Conservation (phyloP, 2,113 vertebrate species). For the Festucalex cinctus region DNA sequence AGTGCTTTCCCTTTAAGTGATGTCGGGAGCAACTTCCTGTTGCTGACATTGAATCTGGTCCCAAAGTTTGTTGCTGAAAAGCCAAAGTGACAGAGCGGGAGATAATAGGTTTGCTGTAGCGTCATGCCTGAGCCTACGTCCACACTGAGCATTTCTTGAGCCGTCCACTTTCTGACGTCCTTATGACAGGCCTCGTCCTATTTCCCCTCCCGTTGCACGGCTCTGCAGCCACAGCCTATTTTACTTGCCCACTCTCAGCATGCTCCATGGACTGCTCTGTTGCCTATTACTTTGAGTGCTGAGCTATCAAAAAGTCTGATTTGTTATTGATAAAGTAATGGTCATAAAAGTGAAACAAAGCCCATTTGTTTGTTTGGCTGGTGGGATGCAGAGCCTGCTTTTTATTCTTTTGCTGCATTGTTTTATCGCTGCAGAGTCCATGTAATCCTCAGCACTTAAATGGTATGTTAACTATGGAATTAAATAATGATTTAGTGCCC, state of each 20-base stretch:
- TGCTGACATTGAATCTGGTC: constrained; percentile 75
- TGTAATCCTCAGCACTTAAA: constrained; percentile 57
- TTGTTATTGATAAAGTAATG: constrained; percentile 73
- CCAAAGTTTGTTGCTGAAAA: constrained; percentile 71
- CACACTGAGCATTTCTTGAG: constrained; percentile 75
- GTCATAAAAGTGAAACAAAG: constrained; percentile 64
- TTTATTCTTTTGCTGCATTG: constrained; percentile 39
- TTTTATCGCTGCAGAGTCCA: constrained; percentile 53
- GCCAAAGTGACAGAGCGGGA: constrained; percentile 76
- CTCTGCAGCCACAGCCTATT: constrained; percentile 59
- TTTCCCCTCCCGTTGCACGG: constrained; percentile 57
- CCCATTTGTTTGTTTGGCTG: constrained; percentile 47
- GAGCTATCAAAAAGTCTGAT: constrained; percentile 68
- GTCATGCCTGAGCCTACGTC: constrained; percentile 75
- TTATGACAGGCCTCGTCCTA: constrained; percentile 68
- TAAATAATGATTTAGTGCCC: constrained; percentile 47
- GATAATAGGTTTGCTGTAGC: constrained; percentile 79
- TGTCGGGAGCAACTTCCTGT: neutral
- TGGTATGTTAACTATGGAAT: constrained; percentile 54
- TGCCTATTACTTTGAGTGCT: constrained; percentile 63
- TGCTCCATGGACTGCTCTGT: constrained; percentile 53
- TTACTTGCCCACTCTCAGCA: constrained; percentile 49
- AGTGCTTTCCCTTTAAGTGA: neutral
- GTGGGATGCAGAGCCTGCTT: constrained; percentile 20
- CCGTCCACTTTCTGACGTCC: constrained; percentile 67